Percentiles rank a stretch among this genome's conserved stretches.
Conservation (phyloP, 2,888 invertebrate species). For the Zele albiditarsus region DNA sequence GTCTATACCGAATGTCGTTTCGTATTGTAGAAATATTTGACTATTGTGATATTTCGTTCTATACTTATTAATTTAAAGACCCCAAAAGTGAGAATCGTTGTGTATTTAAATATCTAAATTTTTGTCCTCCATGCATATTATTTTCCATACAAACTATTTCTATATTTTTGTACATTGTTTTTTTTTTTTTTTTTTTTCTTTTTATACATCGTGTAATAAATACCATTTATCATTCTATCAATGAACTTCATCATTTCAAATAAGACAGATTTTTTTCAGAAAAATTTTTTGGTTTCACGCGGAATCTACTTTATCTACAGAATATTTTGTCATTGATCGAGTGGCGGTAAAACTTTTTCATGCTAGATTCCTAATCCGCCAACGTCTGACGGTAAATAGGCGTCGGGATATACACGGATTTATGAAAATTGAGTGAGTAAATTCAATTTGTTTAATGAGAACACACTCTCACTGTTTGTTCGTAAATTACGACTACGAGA, state of each 20-base stretch:
- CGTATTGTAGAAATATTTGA: slow-evolving; percentile 35
- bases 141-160: slow-evolving; percentile 20
- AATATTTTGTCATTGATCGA: background rate
- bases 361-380: background rate
- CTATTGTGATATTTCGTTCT: slow-evolving; percentile 50
- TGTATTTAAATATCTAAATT: slow-evolving; percentile 21
- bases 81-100: slow-evolving; percentile 28
- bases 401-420: too few species aligned
- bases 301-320: background rate
- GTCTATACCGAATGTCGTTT: slow-evolving; percentile 24
- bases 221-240: background rate
- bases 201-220: slow-evolving; percentile 6
- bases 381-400: too few species aligned
- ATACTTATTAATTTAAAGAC: slow-evolving; percentile 39
- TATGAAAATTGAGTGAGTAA: too few species aligned
- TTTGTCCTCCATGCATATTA: slow-evolving; percentile 6
- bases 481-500: too few species aligned
- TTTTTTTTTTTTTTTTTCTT: background rate
- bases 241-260: background rate
- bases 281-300: background rate
- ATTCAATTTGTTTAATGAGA: too few species aligned
- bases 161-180: background rate
- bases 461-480: too few species aligned
- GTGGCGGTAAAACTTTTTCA: background rate
- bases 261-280: background rate